These are phyloP conservation scores for Odocoileus hemionus DNA, from an alignment of 2,113 vertebrate genomes.

Conservation along the genomic window DNA sequence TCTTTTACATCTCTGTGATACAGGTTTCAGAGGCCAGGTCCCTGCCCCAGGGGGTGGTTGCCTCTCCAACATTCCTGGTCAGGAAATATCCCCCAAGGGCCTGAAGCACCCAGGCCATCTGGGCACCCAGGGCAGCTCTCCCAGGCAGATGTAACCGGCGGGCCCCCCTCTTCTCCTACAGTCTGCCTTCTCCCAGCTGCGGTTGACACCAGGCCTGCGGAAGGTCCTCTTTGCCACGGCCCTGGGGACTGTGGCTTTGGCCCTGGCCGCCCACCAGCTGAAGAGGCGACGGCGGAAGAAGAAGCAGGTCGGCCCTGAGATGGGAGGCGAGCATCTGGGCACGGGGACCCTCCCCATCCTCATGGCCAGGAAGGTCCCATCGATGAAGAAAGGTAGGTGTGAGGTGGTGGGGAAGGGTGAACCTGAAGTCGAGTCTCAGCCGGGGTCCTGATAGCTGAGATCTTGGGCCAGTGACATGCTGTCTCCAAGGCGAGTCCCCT, in stretches of 20 bases:
- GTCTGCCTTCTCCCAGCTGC: conserved; percentile 96
- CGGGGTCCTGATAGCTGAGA: background rate
- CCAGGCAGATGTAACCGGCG: background rate
- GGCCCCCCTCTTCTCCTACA: conserved; percentile 58
- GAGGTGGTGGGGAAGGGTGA: background rate
- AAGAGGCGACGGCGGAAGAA: conserved; percentile 92
- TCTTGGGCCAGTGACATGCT: background rate
- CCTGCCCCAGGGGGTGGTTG: too few species aligned
- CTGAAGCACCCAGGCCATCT: too few species aligned
- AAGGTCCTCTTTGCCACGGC: conserved; percentile 97
- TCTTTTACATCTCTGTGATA: background rate
- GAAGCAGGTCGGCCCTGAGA: conserved; percentile 84
- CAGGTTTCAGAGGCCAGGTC: background rate
- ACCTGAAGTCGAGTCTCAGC: background rate
- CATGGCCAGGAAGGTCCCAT: conserved; percentile 85
- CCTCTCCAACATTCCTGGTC: background rate
- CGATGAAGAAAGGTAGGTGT: conserved; percentile 90
- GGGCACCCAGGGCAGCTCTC: background rate
- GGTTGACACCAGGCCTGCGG: conserved; percentile 91
- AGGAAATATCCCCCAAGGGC: background rate
- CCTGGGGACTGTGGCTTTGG: conserved; percentile 93
- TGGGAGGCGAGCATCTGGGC: conserved; percentile 81
- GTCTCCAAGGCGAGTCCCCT: background rate
- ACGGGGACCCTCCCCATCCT: conserved; percentile 86
- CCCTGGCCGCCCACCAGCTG: conserved; percentile 95